These are phyloP conservation scores for Psettodes erumei DNA, from an alignment of 2,113 vertebrate genomes.

Conservation along the genomic window DNA sequence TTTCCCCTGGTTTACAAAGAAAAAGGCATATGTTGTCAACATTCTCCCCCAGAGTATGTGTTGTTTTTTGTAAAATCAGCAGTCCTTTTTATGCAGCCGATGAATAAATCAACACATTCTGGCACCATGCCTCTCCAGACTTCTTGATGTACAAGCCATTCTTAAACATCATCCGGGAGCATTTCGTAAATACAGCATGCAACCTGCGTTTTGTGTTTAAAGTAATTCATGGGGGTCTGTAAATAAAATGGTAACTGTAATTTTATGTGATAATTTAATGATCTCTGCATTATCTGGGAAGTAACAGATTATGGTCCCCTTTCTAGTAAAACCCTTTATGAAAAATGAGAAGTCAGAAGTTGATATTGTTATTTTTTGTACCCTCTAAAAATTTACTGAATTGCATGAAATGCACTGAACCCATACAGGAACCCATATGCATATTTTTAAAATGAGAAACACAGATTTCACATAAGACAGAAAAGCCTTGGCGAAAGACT, in stretches of 20 bases:
- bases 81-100: background rate
- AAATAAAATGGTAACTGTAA: background rate
- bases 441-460: background rate
- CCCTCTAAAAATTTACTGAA: background rate
- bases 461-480: background rate
- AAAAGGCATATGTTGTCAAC: slow-evolving; percentile 36
- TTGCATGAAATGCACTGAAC: background rate
- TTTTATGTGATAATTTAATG: background rate
- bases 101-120: slow-evolving; percentile 28
- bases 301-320: background rate
- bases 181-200: background rate
- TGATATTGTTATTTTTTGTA: background rate
- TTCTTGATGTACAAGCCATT: background rate
- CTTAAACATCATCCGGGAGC: background rate
- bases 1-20: slow-evolving; percentile 28
- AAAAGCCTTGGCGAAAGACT: slow-evolving; percentile 19
- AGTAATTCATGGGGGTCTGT: background rate
- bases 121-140: background rate
- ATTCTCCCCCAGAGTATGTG: slow-evolving; percentile 9
- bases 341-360: background rate
- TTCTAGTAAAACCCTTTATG: background rate
- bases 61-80: slow-evolving; percentile 36
- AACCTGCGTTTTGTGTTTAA: background rate
- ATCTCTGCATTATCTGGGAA: background rate
- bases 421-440: background rate